Evolutionary conservation across 2,113 vertebrate genomes (phyloP).

Genomic region (Aplodontia rufa): DNA sequence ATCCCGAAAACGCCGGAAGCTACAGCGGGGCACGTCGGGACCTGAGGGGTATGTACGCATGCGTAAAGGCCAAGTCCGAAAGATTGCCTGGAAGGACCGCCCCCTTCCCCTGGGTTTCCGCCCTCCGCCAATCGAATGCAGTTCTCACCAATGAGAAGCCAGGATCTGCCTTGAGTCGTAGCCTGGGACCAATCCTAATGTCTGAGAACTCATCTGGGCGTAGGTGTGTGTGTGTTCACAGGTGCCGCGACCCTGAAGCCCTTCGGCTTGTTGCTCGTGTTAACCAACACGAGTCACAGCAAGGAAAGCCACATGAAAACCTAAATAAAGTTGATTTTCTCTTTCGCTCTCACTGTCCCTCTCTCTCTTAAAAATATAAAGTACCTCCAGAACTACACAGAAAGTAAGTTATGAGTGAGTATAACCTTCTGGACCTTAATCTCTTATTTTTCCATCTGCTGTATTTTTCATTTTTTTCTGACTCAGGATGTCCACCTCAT

Average conservation of each 20-base stretch:
- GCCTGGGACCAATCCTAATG: not conserved
- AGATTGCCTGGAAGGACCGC: not conserved
- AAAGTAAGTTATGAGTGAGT: not conserved
- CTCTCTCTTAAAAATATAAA: not conserved
- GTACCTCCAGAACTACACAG: not conserved
- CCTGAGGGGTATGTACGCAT: accelerated
- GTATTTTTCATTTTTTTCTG: not conserved
- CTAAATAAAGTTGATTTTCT: too few relatives aligned
- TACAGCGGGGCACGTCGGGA: not conserved
- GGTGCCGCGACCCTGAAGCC: too few relatives aligned
- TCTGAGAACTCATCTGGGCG: not conserved
- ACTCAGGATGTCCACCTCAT: not conserved
- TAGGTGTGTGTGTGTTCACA: not conserved
- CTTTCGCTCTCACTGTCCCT: too few relatives aligned
- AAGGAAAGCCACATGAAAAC: too few relatives aligned
- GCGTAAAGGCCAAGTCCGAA: accelerated
- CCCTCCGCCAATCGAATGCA: not conserved
- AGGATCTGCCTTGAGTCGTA: not conserved
- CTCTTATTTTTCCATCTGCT: too few relatives aligned
- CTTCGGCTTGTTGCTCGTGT: too few relatives aligned
- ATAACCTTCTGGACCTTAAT: not conserved
- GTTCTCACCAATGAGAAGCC: not conserved
- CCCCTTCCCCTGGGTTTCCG: not conserved
- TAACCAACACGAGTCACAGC: too few relatives aligned
- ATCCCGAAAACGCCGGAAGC: not conserved